Evolutionary conservation across 1,140 invertebrate species (phyloP).

Genomic region (Achroia grisella): DNA sequence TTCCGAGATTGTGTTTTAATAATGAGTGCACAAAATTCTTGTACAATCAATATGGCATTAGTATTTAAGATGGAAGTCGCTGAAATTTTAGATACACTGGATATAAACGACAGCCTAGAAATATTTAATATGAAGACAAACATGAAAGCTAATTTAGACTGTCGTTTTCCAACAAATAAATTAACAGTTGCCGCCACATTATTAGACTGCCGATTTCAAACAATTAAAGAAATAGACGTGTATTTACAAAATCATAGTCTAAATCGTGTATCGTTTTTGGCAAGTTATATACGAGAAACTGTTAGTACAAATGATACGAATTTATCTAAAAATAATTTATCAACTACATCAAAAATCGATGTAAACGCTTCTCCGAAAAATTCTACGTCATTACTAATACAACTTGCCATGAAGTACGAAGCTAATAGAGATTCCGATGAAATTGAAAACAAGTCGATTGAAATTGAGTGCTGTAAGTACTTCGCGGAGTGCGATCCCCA

Average conservation of each 20-base stretch:
- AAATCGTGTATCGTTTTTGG: background rate
- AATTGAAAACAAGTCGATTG: background rate
- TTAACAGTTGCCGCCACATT: background rate
- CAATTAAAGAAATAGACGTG: background rate
- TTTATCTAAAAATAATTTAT: too few species aligned
- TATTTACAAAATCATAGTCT: background rate
- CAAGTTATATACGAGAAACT: background rate
- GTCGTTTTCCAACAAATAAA: background rate
- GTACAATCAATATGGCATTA: conserved; percentile 10
- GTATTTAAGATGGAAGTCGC: background rate
- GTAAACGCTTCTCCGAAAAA: too few species aligned
- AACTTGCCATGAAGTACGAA: too few species aligned
- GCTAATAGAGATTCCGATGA: too few species aligned
- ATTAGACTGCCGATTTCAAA: background rate
- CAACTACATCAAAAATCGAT: too few species aligned
- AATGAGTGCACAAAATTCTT: conserved; percentile 2
- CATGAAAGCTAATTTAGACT: background rate
- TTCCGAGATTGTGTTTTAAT: conserved; percentile 9
- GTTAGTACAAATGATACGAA: too few species aligned
- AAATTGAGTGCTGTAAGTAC: background rate
- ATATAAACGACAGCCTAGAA: background rate
- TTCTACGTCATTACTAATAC: too few species aligned
- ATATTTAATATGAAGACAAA: background rate
- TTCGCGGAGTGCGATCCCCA: too few species aligned
- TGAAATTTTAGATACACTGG: conserved; percentile 3